Percentiles rank a stretch among this genome's conserved stretches.
Conservation (phyloP, 2,113 vertebrate genomes). For the Xiphophorus maculatus region DNA sequence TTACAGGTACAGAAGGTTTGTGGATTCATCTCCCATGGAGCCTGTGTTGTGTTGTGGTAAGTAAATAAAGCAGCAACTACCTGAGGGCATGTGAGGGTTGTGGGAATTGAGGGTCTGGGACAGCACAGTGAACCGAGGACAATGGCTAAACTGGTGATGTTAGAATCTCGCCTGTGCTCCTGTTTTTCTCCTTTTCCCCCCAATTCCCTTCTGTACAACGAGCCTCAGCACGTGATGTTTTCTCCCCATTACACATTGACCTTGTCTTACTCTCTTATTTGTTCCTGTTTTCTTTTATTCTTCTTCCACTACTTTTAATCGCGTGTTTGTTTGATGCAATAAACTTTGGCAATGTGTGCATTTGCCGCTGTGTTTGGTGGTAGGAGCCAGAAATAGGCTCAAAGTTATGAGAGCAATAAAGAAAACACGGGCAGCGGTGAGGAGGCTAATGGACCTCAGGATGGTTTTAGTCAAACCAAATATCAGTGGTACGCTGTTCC, state of each 20-base stretch:
- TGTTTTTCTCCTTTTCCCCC: constrained; percentile 38
- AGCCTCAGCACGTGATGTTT: constrained; percentile 32
- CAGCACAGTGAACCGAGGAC: constrained; percentile 46
- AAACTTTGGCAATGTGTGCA: constrained; percentile 16
- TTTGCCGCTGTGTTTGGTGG: constrained; percentile 36
- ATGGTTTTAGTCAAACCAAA: constrained; percentile 34
- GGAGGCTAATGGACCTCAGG: constrained; percentile 33
- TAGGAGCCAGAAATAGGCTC: constrained; percentile 41
- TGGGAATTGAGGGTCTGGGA: constrained; percentile 50
- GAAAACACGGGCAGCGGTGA: constrained; percentile 35
- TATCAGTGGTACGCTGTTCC: constrained; percentile 16
- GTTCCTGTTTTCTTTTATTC: constrained; percentile 14
- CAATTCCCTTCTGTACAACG: constrained; percentile 33
- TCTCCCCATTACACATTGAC: constrained; percentile 33
- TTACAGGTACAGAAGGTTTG: constrained; percentile 39
- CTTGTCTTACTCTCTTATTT: background rate
- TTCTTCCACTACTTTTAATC: constrained; percentile 19
- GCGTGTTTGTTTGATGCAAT: constrained; percentile 38
- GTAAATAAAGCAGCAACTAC: constrained; percentile 70
- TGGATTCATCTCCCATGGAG: constrained; percentile 47
- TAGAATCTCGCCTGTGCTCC: constrained; percentile 51
- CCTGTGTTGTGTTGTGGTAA: constrained; percentile 45
- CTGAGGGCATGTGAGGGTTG: constrained; percentile 55
- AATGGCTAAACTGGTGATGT: constrained; percentile 60
- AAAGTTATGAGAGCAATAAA: constrained; percentile 46